phyloP scores from a whole-genome alignment of 2,113 vertebrate genomes.

The Podarcis cretensis region DNA sequence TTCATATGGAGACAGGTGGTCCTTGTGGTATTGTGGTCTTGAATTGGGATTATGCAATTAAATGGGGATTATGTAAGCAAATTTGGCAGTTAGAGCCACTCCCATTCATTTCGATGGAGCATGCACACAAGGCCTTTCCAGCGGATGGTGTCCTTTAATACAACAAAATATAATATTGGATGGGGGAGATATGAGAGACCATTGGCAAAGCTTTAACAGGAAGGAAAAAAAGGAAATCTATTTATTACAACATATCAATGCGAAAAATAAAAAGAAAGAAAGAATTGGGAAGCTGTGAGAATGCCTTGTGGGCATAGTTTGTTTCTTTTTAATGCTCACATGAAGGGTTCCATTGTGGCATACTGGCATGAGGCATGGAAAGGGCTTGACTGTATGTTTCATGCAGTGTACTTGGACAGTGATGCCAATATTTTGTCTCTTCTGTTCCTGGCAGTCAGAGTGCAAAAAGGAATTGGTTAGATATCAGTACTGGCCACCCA shows the following conservation, averaged over 20 bases:
- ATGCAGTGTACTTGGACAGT: background rate
- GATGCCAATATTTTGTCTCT: background rate
- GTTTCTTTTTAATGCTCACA: background rate
- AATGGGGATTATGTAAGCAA: background rate
- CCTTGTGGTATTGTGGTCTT: too few relatives aligned
- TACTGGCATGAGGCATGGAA: background rate
- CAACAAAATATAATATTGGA: slow-evolving; percentile 49
- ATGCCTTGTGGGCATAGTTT: slow-evolving; percentile 14
- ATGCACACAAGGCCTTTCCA: background rate
- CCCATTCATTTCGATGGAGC: background rate
- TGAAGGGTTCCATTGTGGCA: background rate
- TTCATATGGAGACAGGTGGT: too few relatives aligned
- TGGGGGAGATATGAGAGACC: slow-evolving; percentile 22
- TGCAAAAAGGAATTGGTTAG: background rate
- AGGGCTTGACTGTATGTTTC: background rate
- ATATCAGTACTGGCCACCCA: background rate
- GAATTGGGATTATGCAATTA: background rate
- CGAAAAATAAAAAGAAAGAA: too few relatives aligned
- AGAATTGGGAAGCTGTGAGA: background rate
- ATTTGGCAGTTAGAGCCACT: background rate
- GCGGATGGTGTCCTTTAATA: background rate
- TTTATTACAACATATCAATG: background rate
- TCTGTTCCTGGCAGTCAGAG: background rate
- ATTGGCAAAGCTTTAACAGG: slow-evolving; percentile 31
- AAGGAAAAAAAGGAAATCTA: slow-evolving; percentile 44